These are phyloP conservation scores for cattle (Bos taurus) DNA, from an alignment of 2,113 vertebrate genomes.

Conservation along the genomic window ARS-UCD2.0 NC_037329.1:94308001-94308500, in stretches of 20 bases:
- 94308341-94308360: not conserved
- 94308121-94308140: not conserved
- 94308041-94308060: not conserved
- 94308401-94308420: not conserved
- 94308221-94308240: fast-evolving
- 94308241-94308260: fast-evolving
- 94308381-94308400: not conserved
- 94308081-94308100: not conserved
- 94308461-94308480: not conserved
- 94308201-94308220: not conserved
- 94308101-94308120: not conserved
- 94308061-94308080: too few relatives aligned
- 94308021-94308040: not conserved
- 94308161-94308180: not conserved
- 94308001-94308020: not conserved
- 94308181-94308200: not conserved
- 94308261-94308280: not conserved
- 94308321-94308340: not conserved
- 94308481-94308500: not conserved
- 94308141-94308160: not conserved
- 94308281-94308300: fast-evolving
- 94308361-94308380: not conserved
- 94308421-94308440: fast-evolving
- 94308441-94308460: not conserved
- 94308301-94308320: not conserved